Evolutionary conservation across 2,888 invertebrate species (phyloP).

Genomic region (Eucriotettix oculatus): DNA sequence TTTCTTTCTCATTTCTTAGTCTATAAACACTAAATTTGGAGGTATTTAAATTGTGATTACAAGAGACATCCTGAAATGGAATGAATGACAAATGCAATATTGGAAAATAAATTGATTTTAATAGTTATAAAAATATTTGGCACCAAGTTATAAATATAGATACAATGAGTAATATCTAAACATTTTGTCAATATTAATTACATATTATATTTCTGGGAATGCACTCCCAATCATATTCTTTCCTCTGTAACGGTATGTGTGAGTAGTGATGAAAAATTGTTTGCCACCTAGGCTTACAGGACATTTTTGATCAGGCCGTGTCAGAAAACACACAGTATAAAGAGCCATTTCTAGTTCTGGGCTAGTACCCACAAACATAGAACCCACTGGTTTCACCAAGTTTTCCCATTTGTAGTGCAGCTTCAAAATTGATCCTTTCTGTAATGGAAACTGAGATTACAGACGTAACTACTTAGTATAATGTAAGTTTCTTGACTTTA

Average conservation of each 20-base stretch:
- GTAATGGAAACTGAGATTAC: slow-evolving; percentile 22
- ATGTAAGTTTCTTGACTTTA: too few species aligned
- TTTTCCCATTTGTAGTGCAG: slow-evolving; percentile 53
- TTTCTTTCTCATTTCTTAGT: too few species aligned
- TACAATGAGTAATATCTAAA: too few species aligned
- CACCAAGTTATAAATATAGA: too few species aligned
- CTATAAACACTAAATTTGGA: too few species aligned
- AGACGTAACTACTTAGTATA: background rate
- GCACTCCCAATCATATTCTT: slow-evolving; percentile 67
- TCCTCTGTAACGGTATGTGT: slow-evolving; percentile 55
- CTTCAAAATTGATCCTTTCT: slow-evolving; percentile 65
- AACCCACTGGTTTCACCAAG: slow-evolving; percentile 57
- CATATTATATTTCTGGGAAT: slow-evolving; percentile 52
- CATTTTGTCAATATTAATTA: too few species aligned
- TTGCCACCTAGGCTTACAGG: slow-evolving; percentile 54
- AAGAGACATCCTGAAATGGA: too few species aligned
- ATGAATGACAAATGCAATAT: too few species aligned
- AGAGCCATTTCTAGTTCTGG: slow-evolving; percentile 84
- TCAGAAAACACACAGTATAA: slow-evolving; percentile 72
- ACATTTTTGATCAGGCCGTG: slow-evolving; percentile 56
- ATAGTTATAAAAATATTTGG: too few species aligned
- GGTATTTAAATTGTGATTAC: too few species aligned
- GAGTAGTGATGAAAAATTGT: slow-evolving; percentile 54
- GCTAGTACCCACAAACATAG: slow-evolving; percentile 68
- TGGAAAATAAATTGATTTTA: too few species aligned